These are phyloP conservation scores for Lysandra coridon DNA, from an alignment of 2,888 invertebrate species.

Conservation along the genomic window DNA sequence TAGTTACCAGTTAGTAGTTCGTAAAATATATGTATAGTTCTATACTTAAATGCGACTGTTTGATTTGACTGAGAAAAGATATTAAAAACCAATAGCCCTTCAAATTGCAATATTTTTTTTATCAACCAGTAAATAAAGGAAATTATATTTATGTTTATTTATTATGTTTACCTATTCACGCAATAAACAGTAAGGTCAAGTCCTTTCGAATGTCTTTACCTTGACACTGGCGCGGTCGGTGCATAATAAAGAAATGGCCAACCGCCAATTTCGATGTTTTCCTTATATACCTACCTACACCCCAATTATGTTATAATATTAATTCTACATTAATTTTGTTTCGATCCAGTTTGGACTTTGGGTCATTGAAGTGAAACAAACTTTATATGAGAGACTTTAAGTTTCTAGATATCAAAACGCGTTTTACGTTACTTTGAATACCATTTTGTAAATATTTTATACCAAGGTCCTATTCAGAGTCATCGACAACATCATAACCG, in stretches of 20 bases:
- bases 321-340: too few relatives aligned
- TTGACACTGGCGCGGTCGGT: not conserved
- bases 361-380: too few relatives aligned
- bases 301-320: too few relatives aligned
- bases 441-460: too few relatives aligned
- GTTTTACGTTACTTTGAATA: too few relatives aligned
- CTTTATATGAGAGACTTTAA: too few relatives aligned
- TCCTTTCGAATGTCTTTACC: slow-evolving; percentile 3
- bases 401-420: too few relatives aligned
- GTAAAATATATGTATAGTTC: not conserved
- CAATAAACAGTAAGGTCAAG: not conserved
- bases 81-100: not conserved
- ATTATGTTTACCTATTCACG: not conserved
- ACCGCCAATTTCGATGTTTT: not conserved
- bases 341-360: too few relatives aligned
- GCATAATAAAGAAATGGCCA: slow-evolving; percentile 21
- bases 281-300: not conserved
- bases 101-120: not conserved
- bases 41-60: not conserved
- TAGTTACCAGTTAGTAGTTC: not conserved
- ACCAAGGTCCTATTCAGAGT: too few relatives aligned
- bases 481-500: too few relatives aligned
- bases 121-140: not conserved
- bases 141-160: not conserved
- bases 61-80: not conserved